These are phyloP conservation scores for Spialia ferax DNA, from an alignment of 2,888 invertebrate genomes.

Conservation along the genomic window DNA sequence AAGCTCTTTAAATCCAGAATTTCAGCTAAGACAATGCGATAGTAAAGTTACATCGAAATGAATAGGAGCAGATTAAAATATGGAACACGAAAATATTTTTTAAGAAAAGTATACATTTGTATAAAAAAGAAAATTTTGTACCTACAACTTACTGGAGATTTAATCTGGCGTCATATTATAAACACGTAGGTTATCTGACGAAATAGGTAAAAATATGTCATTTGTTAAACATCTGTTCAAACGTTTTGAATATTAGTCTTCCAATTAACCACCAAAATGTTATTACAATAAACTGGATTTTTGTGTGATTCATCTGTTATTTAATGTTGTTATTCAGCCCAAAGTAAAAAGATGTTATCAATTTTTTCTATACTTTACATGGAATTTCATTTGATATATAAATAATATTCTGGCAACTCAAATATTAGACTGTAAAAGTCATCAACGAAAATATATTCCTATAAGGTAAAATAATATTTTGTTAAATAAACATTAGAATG, in stretches of 20 bases:
- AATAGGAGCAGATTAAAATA: constrained; percentile 37
- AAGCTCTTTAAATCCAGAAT: constrained; percentile 20
- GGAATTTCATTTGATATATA: constrained; percentile 9
- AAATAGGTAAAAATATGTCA: constrained; percentile 4
- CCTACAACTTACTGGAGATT: constrained; percentile 24
- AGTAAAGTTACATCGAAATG: constrained; percentile 41
- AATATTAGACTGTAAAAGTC: constrained; percentile 28
- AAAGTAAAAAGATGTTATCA: constrained; percentile 5
- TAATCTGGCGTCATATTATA: constrained; percentile 25
- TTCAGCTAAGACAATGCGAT: constrained; percentile 23
- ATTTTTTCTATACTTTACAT: constrained; percentile 10
- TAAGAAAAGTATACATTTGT: constrained; percentile 34
- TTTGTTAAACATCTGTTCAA: not conserved
- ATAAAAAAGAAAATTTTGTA: constrained; percentile 35
- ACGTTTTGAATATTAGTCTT: constrained; percentile 27
- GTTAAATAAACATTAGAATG: constrained; percentile 65
- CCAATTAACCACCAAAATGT: constrained; percentile 30
- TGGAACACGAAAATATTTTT: constrained; percentile 41
- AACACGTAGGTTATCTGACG: constrained; percentile 11
- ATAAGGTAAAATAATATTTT: constrained; percentile 67
- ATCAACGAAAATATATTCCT: constrained; percentile 63
- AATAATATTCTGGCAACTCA: constrained; percentile 19
- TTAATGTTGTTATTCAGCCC: constrained; percentile 18
- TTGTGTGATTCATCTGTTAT: constrained; percentile 7
- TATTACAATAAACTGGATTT: constrained; percentile 24